phyloP scores from a whole-genome alignment of 2,888 invertebrate species.

The Strigamia transsilvanica region DNA sequence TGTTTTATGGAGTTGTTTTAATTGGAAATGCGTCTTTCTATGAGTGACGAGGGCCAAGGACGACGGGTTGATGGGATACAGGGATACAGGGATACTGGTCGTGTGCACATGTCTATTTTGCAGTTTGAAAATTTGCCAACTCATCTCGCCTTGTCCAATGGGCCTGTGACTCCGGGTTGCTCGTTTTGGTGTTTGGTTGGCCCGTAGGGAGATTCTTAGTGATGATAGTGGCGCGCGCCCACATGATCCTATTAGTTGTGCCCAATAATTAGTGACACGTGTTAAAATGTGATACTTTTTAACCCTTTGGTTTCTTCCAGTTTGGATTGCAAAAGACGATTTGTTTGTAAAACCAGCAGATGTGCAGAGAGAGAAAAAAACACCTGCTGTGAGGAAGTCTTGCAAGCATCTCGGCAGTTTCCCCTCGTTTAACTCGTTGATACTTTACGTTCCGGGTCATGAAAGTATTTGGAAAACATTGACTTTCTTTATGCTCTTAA shows the following conservation, averaged over 20 bases:
- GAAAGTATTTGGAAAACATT: slow-evolving; percentile 40
- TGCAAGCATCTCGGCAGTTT: slow-evolving; percentile 3
- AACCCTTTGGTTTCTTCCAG: background rate
- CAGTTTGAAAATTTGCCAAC: slow-evolving; percentile 33
- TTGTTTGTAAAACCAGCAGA: background rate
- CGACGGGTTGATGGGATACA: background rate
- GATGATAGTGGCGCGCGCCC: slow-evolving; percentile 27
- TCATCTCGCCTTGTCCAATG: slow-evolving; percentile 19
- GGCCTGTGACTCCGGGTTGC: slow-evolving; percentile 15
- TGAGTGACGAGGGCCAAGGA: background rate
- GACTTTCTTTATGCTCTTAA: background rate
- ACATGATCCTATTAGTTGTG: slow-evolving; percentile 17
- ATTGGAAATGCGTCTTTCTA: background rate
- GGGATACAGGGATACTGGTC: background rate
- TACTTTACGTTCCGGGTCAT: slow-evolving; percentile 33
- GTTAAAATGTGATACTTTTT: background rate
- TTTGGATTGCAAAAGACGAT: background rate
- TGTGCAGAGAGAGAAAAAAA: background rate
- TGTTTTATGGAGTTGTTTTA: slow-evolving; percentile 19
- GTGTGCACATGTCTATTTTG: slow-evolving; percentile 1
- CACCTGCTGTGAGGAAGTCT: slow-evolving; percentile 20
- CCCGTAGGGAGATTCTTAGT: slow-evolving; percentile 16
- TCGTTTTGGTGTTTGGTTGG: slow-evolving; percentile 21
- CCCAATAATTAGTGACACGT: slow-evolving; percentile 26
- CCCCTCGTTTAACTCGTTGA: slow-evolving; percentile 39